Conservation (phyloP, 2,797 vertebrate species). For the Anas flavirostris region DNA sequence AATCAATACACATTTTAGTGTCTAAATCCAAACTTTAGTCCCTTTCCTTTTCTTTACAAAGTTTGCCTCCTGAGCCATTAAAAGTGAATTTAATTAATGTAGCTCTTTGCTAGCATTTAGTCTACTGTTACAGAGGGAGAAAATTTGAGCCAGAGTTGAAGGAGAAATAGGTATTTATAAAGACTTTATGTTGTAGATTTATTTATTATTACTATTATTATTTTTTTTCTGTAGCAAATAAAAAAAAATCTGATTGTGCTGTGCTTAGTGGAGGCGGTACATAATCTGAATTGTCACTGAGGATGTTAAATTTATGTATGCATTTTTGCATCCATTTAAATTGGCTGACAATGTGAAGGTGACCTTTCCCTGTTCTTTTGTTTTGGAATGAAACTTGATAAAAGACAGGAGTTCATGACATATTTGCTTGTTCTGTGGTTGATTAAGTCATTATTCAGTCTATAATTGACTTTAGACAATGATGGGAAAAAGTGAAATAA, state of each 20-base stretch:
- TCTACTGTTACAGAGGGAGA: background rate
- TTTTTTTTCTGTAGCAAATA: background rate
- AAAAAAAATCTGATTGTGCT: background rate
- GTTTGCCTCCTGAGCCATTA: background rate
- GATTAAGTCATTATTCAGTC: background rate
- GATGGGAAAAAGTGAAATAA: background rate
- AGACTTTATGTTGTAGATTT: background rate
- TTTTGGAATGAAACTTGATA: background rate
- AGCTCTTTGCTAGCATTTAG: background rate
- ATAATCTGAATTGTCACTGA: background rate
- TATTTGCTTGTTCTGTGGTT: background rate
- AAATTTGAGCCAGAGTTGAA: background rate
- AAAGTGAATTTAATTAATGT: slow-evolving; percentile 31
- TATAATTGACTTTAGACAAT: background rate
- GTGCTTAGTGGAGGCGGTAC: background rate
- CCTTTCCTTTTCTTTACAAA: background rate
- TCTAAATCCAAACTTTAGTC: background rate
- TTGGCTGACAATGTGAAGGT: background rate
- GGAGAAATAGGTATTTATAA: background rate
- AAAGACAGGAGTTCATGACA: background rate
- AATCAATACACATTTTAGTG: background rate
- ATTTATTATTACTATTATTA: background rate
- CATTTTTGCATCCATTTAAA: background rate
- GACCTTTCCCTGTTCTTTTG: background rate
- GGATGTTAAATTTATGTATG: background rate